A percentile compares a stretch with the other conserved stretches of the same genome.
phyloP scores from a whole-genome alignment of 2,113 vertebrate species.

The Leucosticte australis region DNA sequence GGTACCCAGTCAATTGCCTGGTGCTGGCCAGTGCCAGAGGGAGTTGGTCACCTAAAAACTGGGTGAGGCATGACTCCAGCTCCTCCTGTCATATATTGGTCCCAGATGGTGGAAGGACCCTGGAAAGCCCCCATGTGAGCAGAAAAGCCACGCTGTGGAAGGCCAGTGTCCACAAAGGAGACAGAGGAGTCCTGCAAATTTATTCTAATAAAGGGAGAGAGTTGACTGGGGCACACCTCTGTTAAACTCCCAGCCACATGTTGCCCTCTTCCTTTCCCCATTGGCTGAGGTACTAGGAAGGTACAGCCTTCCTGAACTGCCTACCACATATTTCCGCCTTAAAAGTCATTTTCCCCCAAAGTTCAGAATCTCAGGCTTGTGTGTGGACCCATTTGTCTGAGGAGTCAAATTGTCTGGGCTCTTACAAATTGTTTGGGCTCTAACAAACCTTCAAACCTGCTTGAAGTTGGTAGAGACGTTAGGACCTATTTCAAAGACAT shows the following conservation, averaged over 20 bases:
- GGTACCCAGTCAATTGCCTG: rapidly evolving
- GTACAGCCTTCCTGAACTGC: background rate
- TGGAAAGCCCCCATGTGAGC: rapidly evolving
- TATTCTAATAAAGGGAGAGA: background rate
- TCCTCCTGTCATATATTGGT: too few relatives aligned
- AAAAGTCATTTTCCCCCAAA: background rate
- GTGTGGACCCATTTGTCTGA: background rate
- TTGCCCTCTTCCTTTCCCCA: background rate
- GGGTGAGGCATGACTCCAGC: rapidly evolving
- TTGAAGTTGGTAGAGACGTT: background rate
- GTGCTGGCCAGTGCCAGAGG: background rate
- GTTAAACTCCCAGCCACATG: rapidly evolving
- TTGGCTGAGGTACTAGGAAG: background rate
- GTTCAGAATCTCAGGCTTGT: background rate
- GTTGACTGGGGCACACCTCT: rapidly evolving
- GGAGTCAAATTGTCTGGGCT: background rate
- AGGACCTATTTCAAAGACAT: background rate
- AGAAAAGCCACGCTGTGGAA: rapidly evolving
- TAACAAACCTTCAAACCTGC: background rate
- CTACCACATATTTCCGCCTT: background rate
- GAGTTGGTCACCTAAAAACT: background rate
- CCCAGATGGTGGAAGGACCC: background rate
- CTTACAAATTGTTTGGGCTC: background rate
- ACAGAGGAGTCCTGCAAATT: background rate
- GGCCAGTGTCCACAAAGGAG: background rate